Evolutionary conservation across 2,797 vertebrate species (phyloP).

Genomic region (Threskiornis aethiopicus): DNA sequence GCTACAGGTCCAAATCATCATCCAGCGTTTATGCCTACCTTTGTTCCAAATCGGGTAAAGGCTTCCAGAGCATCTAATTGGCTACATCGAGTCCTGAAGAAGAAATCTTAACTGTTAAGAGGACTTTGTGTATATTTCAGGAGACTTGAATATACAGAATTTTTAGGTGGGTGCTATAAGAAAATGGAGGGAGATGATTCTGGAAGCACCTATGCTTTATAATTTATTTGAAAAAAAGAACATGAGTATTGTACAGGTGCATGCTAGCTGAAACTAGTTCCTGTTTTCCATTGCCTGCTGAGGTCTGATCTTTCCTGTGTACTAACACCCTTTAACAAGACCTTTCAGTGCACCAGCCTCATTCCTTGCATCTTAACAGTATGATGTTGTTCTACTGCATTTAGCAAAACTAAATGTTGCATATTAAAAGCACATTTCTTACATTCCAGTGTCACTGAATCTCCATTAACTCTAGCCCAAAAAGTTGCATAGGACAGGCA

Average conservation of each 20-base stretch:
- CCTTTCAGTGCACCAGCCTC: background rate
- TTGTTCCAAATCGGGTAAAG: background rate
- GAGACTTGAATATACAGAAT: background rate
- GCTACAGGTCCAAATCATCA: background rate
- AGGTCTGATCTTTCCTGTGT: background rate
- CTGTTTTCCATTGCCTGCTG: background rate
- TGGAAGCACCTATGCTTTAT: background rate
- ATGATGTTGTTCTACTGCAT: background rate
- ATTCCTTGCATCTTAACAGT: background rate
- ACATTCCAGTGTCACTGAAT: background rate
- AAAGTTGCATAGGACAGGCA: background rate
- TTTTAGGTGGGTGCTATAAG: background rate
- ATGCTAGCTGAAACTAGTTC: background rate
- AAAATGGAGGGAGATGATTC: background rate
- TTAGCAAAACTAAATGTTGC: background rate
- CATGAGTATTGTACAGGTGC: background rate
- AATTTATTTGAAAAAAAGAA: background rate
- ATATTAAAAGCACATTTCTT: conserved; percentile 30
- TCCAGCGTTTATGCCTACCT: background rate
- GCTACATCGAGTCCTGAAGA: background rate
- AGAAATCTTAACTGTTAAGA: background rate
- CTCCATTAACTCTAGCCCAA: background rate
- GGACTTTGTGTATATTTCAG: background rate
- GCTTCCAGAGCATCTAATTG: background rate
- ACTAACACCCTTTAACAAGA: background rate